Evolutionary conservation across 1,140 invertebrate species (phyloP), one percentile per base, ranked within the genome.

Genomic region (Conopomorpha cramerella): DNA sequence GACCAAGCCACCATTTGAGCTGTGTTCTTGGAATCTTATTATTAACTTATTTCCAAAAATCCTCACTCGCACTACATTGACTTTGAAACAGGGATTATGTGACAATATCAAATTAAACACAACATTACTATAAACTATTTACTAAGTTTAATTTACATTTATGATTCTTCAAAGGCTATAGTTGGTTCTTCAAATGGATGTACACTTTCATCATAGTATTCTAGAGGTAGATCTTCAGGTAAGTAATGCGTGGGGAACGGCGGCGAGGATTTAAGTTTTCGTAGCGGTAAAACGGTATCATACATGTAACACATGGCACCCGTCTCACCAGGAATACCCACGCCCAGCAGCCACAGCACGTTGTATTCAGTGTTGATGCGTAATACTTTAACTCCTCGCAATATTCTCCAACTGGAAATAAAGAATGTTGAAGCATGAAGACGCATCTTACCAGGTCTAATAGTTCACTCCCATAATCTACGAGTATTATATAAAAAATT

Each of bases 311-410:
- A 86, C 49, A 90, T 85, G n/a, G 82, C 83, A 57, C 92, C 91
- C 0, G 82, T 87, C 50, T 84, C 84, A 7, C 96, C 95, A 25
- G 95, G 89, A 41, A 96, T 81, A 17, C 76, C 82, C 6, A 82
- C 81, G n/a, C 93, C 94, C 45, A 82, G 66, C 7, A 96, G 86
- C 82, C 89, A 99, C 13, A 99, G 78, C 0, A 98, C 86, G 80
- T 98, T 97, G 59, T 95, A 88, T 61, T 95, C 93, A 8, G 90
- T 93, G 64, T 98, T 96, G 25, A 98, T 93, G 43, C 95, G 83
- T 65, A 90, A 82, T 48, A 99, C 88, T 85, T 87, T 86, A 3
- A 92, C 60, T 13, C 93, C 95, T 54, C 81, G 81, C 8, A 85
- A 50, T 19, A 82, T 80, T 45, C 89, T 81, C 80, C 85, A 91